These are phyloP conservation scores for Alviniconcha strummeri DNA, from an alignment of 2,888 invertebrate genomes.

Conservation along the genomic window DNA sequence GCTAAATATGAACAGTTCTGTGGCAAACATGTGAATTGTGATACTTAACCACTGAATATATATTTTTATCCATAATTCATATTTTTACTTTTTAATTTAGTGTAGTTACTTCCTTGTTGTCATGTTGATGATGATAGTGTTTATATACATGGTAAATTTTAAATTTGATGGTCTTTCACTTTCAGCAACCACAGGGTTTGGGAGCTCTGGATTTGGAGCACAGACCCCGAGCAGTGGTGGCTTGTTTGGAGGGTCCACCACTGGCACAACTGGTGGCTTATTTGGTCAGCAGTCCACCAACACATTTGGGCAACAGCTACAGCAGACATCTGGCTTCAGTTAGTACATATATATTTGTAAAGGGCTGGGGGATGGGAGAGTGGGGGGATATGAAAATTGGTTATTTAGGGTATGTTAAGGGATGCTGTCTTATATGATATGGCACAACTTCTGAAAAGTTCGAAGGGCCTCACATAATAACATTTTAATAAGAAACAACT, in stretches of 20 bases:
- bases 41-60: too few species aligned
- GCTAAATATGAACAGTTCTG: too few species aligned
- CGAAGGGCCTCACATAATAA: too few species aligned
- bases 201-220: conserved; percentile 39
- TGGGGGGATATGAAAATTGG: background rate
- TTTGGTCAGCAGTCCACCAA: conserved; percentile 44
- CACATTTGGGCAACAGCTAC: conserved; percentile 49
- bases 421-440: background rate
- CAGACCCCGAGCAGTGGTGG: conserved; percentile 46
- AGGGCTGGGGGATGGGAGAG: background rate
- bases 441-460: background rate
- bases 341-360: conserved; percentile 27
- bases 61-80: too few species aligned
- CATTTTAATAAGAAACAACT: too few species aligned
- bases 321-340: conserved; percentile 46
- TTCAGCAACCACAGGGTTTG: conserved; percentile 40
- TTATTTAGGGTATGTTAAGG: background rate
- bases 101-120: too few species aligned
- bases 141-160: background rate
- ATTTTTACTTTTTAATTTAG: too few species aligned
- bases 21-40: too few species aligned
- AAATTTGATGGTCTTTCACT: background rate
- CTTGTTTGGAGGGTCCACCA: conserved; percentile 47
- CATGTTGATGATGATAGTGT: too few species aligned
- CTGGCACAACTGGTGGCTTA: conserved; percentile 42